Base-by-base conservation (phyloP, 2,797 vertebrate genomes). In the Halcyon leucocephala region DNA sequence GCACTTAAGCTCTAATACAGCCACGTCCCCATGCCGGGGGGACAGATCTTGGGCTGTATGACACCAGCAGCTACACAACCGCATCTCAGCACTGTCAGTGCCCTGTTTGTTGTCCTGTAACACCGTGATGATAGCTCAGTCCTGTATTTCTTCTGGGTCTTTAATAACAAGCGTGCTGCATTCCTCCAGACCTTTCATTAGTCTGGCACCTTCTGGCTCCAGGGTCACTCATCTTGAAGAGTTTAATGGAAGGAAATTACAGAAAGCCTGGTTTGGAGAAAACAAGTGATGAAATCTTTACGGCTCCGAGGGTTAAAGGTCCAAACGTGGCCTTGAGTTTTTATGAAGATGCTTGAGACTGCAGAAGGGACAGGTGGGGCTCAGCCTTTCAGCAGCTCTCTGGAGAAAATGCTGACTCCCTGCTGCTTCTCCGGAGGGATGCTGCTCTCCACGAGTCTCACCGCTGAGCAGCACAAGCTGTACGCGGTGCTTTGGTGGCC, bases 171-270 rank as follows among this genome's bases (percentile, higher is more conserved):
- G 46, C 7, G 1, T 89, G 79, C 85, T 81, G 35, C 86, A 24
- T 95, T 77, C 89, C 78, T 90, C 49, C 88, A 82, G 90, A 92
- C 85, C 84, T 96, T 96, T 96, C 93, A 95, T 97, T 97, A 96
- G 74, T 57, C 86, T 42, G 72, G 13, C 76, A 89, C 93, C 95
- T 95, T 89, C 89, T 95, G 86, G 44, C 90, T 82, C 80, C 0
- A 0, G 64, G 90, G 91, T 96, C 86, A 4, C 90, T 79, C 21
- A 46, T 87, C 61, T 82, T 73, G 37, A 86, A 86, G 88, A 67
- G 88, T 93, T 97, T 97, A 96, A 97, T 96, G 94, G 94, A 94
- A 48, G 86, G 57, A 96, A 95, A 97, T 90, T 96, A 94, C 82
- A 89, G 92, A 70, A 86, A 89, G 72, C 61, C 88, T 92, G 86